Evolutionary conservation across 2,888 invertebrate species (phyloP).

Genomic region (Pilophorus perplexus): DNA sequence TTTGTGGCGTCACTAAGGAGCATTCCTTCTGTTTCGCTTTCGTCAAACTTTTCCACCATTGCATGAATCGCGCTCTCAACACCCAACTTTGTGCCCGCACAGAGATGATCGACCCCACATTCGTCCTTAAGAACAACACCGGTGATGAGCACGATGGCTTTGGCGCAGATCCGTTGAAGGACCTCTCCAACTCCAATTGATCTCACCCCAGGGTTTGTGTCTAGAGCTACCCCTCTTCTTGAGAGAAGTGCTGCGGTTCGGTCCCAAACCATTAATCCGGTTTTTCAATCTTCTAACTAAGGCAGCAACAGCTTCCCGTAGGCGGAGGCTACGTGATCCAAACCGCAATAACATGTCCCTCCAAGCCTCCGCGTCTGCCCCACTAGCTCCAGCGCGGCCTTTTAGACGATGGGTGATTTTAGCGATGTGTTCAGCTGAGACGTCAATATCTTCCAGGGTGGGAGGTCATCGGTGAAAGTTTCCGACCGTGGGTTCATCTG

Average conservation of each 20-base stretch:
- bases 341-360: conserved; percentile 7
- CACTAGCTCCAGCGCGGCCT: conserved; percentile 4
- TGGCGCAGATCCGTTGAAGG: background rate
- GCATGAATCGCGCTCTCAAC: conserved; percentile 8
- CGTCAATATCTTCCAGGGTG: no score
- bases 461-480: background rate
- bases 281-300: no score
- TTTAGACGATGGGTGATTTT: background rate
- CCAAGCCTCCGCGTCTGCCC: no score
- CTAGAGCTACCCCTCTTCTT: background rate
- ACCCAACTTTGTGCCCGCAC: background rate
- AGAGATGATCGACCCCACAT: background rate
- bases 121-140: background rate
- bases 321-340: background rate
- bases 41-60: background rate
- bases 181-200: background rate
- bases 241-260: no score
- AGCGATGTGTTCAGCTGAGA: background rate
- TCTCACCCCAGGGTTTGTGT: background rate
- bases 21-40: no score
- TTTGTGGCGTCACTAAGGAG: no score
- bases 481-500: background rate
- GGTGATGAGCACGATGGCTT: background rate
- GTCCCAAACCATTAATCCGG: no score
- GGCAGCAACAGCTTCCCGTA: no score